A percentile compares a stretch with the other conserved stretches of the same genome.
These are phyloP conservation scores for Taxidea taxus DNA, from an alignment of 2,113 vertebrate genomes.

Conservation along the genomic window DNA sequence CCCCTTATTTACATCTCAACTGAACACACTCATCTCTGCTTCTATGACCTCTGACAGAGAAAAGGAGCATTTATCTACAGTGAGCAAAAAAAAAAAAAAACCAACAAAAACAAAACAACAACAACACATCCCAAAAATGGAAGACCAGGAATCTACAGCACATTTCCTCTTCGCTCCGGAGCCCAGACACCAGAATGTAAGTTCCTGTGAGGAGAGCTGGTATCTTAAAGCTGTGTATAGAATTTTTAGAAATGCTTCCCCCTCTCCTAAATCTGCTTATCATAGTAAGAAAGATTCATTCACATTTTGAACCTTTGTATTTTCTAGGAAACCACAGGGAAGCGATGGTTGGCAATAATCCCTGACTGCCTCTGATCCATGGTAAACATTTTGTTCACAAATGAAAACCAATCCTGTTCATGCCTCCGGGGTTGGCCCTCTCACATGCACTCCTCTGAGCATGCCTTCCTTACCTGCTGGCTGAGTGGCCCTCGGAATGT, in stretches of 20 bases:
- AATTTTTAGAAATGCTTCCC: neutral
- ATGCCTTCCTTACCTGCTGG: conserved; percentile 15
- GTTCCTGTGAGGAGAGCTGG: neutral
- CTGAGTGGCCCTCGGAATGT: neutral
- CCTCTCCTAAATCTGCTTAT: neutral
- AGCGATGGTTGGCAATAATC: neutral
- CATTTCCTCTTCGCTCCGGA: neutral
- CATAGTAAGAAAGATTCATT: neutral
- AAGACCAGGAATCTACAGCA: neutral
- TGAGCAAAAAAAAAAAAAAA: neutral
- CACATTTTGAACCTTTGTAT: conserved; percentile 7
- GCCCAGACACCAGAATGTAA: neutral
- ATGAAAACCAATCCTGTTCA: neutral
- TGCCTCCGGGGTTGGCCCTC: neutral
- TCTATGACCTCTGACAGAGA: neutral
- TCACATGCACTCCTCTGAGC: neutral
- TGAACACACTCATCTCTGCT: neutral
- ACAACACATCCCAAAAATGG: neutral
- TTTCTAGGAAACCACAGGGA: neutral
- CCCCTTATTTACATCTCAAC: accelerated
- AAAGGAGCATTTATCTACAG: neutral
- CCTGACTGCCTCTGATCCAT: neutral
- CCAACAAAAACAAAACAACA: no score
- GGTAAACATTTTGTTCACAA: neutral
- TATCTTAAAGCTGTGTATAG: neutral